Percentiles rank a stretch among this genome's conserved stretches.
phyloP scores from a whole-genome alignment of 1,140 invertebrate genomes.

The Drosophila nannoptera region DNA sequence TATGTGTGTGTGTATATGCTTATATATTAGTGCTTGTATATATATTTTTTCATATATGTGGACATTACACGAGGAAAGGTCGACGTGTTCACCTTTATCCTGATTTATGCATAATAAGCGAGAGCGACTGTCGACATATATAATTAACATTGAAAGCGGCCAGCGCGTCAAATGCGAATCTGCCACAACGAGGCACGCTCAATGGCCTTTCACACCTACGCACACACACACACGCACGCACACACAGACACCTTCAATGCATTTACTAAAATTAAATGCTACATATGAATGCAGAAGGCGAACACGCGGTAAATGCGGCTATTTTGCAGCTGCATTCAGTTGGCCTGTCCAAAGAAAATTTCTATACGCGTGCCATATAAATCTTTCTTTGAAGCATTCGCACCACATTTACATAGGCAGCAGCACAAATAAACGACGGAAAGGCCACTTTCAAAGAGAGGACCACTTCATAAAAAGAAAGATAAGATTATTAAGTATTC shows the following conservation, averaged over 20 bases:
- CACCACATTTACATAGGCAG: too few relatives aligned
- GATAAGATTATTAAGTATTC: too few relatives aligned
- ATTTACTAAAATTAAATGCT: slow-evolving; percentile 53
- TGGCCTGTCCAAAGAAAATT: slow-evolving; percentile 14
- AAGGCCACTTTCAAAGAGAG: too few relatives aligned
- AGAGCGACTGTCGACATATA: slow-evolving; percentile 40
- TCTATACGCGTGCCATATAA: background rate
- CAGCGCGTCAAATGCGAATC: slow-evolving; percentile 59
- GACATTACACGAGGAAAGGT: slow-evolving; percentile 56
- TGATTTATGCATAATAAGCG: slow-evolving; percentile 60
- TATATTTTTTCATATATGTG: slow-evolving; percentile 1
- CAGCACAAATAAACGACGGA: too few relatives aligned
- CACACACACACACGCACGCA: slow-evolving; percentile 19
- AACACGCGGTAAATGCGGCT: slow-evolving; percentile 14
- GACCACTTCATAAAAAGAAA: too few relatives aligned
- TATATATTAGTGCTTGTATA: too few relatives aligned
- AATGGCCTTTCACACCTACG: slow-evolving; percentile 53
- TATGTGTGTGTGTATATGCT: too few relatives aligned
- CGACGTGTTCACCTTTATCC: slow-evolving; percentile 56
- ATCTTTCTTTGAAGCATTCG: too few relatives aligned
- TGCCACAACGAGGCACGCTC: slow-evolving; percentile 49
- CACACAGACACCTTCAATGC: slow-evolving; percentile 33
- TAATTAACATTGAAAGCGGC: slow-evolving; percentile 71
- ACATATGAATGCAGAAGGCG: slow-evolving; percentile 18
- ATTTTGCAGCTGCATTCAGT: background rate